A percentile compares a stretch with the other conserved stretches of the same genome.
These are phyloP conservation scores for Oophaga sylvatica DNA, from an alignment of 2,797 vertebrate genomes.

Conservation along the genomic window DNA sequence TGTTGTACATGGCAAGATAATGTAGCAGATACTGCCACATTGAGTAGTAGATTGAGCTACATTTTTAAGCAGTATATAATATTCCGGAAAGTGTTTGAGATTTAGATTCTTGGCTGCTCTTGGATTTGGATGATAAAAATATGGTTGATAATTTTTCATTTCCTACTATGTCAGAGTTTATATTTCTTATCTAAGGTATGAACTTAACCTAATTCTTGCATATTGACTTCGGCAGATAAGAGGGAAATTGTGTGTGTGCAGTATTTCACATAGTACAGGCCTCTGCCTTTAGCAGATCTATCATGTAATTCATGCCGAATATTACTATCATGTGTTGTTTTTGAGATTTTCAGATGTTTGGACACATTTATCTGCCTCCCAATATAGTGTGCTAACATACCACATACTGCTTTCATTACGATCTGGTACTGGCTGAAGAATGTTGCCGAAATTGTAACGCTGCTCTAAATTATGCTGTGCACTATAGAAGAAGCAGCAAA, in stretches of 20 bases:
- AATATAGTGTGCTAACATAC: slow-evolving; percentile 31
- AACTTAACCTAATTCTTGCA: neutral
- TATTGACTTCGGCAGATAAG: neutral
- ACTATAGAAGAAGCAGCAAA: slow-evolving; percentile 21
- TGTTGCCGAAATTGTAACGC: slow-evolving; percentile 12
- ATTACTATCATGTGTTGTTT: slow-evolving; percentile 32
- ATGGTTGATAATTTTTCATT: neutral
- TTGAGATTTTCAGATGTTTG: slow-evolving; percentile 26
- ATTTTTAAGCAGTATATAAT: neutral
- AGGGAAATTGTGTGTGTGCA: neutral
- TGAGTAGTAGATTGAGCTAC: neutral
- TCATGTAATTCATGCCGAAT: neutral
- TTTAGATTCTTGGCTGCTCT: no score
- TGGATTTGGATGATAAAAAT: neutral
- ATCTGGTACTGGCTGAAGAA: slow-evolving; percentile 11
- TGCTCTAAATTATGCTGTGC: slow-evolving; percentile 43
- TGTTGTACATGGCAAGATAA: neutral
- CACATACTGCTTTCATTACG: slow-evolving; percentile 59
- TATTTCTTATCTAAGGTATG: no score
- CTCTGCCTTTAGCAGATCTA: neutral
- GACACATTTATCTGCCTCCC: slow-evolving; percentile 11
- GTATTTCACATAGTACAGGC: no score
- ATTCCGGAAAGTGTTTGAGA: neutral
- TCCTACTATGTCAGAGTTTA: neutral
- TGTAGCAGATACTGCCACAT: neutral